These are phyloP conservation scores for Stegodyphus mimosarum DNA, from an alignment of 1,140 invertebrate species.

Conservation along the genomic window DNA sequence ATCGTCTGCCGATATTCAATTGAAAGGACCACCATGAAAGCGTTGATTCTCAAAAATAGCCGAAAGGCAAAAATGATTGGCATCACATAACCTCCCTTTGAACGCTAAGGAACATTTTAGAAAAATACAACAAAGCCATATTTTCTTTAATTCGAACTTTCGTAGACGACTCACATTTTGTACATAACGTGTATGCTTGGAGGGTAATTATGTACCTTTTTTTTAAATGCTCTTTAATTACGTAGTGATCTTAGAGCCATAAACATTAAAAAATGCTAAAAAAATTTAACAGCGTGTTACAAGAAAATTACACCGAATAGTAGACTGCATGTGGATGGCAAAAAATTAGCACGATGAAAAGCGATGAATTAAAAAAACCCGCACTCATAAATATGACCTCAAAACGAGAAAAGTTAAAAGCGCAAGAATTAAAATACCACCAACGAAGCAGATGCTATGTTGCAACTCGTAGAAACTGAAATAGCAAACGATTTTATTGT, in stretches of 20 bases:
- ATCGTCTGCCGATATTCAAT: no score
- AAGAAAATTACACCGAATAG: no score
- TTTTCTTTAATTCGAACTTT: no score
- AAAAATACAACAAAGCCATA: no score
- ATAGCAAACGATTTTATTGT: slow-evolving; percentile 29
- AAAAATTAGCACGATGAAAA: no score
- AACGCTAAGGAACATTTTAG: background rate
- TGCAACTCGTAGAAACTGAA: slow-evolving; percentile 26
- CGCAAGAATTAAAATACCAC: slow-evolving; percentile 47
- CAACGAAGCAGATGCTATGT: slow-evolving; percentile 32
- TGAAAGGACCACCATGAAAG: slow-evolving; percentile 1
- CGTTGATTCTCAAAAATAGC: background rate
- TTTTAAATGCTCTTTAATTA: no score
- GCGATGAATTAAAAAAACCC: no score
- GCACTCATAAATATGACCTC: background rate
- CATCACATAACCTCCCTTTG: background rate
- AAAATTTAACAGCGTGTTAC: no score
- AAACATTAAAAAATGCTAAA: no score
- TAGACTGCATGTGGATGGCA: no score
- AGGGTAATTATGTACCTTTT: no score
- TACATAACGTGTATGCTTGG: background rate
- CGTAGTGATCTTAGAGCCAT: no score
- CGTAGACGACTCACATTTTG: background rate
- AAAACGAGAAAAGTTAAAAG: slow-evolving; percentile 16
- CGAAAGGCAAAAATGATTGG: slow-evolving; percentile 18